Evolutionary conservation across 1,140 invertebrate species (phyloP), one percentile per base, ranked within the genome.

Genomic region (Druon quercuslanigerum): DNA sequence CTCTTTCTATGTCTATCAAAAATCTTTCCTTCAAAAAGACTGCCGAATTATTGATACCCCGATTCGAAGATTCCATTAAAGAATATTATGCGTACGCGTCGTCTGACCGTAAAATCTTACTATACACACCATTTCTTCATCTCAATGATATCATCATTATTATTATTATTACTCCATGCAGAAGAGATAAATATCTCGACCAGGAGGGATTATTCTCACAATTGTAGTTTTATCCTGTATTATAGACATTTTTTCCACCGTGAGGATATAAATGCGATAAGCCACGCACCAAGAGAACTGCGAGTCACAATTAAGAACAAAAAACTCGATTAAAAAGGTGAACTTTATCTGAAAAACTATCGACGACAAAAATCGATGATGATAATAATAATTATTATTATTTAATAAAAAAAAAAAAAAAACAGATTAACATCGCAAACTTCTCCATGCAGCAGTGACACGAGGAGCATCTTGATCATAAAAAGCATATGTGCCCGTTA

Each of bases 201-300:
- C 25, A 57, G 25, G 19, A 33, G 12, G 25, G 3, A 25, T 14
- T 60, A 25, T 14, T 60, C 25, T 56, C 19, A 20, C 19, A 57
- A 20, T 57, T 57, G 56, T 57, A 20, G 13, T 57, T 57, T 20
- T 57, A 14, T 14, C 20, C 14, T 25, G 20, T n/a, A 16, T 40
- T 66, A 8, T 66, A 16, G 57, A 33, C 40, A 66, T 46, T 66
- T 16, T 66, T 16, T 40, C 17, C 52, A 46, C 40, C 25, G n/a
- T 66, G 60, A 66, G 60, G 60, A 66, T 66, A 66, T 66, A 66
- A 66, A 66, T 66, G 25, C 60, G 60, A 66, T 66, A 66, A 66
- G 60, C 60, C 60, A 66, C 60, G 33, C 60, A 20, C 60, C 14
- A 66, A 46, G 60, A 66, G 12, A 66, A 66, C 60, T 40, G 20